Conservation (phyloP, 1,140 invertebrate genomes). For the Drosophila hydei region DNA sequence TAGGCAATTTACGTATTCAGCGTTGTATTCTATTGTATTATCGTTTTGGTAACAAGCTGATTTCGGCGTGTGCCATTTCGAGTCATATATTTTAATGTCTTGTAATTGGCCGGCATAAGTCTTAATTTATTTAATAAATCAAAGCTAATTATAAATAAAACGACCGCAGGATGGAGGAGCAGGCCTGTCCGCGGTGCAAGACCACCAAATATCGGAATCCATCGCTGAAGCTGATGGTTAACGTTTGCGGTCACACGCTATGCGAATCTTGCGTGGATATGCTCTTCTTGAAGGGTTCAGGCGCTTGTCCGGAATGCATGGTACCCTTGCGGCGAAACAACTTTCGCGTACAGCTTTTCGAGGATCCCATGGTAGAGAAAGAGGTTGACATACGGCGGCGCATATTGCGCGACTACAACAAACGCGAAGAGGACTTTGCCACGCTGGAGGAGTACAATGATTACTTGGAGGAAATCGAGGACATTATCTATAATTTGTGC, state of each 20-base stretch:
- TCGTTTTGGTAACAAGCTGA: slow-evolving; percentile 19
- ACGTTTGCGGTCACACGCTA: slow-evolving; percentile 98
- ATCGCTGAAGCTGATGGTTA: slow-evolving; percentile 98
- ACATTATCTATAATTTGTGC: slow-evolving; percentile 95
- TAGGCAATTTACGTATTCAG: background rate
- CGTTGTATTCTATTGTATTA: background rate
- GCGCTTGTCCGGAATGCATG: slow-evolving; percentile 95
- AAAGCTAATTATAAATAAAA: background rate
- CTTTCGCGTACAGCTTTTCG: slow-evolving; percentile 97
- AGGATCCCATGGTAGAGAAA: slow-evolving; percentile 98
- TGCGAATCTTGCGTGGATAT: slow-evolving; percentile 90
- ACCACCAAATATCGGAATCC: slow-evolving; percentile 99
- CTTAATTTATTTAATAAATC: background rate
- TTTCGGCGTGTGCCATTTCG: slow-evolving; percentile 23
- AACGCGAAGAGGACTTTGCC: slow-evolving; percentile 95
- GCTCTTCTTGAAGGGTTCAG: slow-evolving; percentile 89
- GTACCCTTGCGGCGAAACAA: slow-evolving; percentile 94
- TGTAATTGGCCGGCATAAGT: slow-evolving; percentile 15
- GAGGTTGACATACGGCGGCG: slow-evolving; percentile 97
- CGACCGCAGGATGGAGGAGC: slow-evolving; percentile 89
- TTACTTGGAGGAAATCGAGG: slow-evolving; percentile 96
- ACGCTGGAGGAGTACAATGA: slow-evolving; percentile 94
- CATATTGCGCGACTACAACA: slow-evolving; percentile 95
- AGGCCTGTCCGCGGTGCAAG: slow-evolving; percentile 98
- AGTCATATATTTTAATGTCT: slow-evolving; percentile 5